A percentile compares a stretch with the other conserved stretches of the same genome.
These are phyloP conservation scores for Leucoma salicis DNA, from an alignment of 2,888 invertebrate species.

Conservation along the genomic window DNA sequence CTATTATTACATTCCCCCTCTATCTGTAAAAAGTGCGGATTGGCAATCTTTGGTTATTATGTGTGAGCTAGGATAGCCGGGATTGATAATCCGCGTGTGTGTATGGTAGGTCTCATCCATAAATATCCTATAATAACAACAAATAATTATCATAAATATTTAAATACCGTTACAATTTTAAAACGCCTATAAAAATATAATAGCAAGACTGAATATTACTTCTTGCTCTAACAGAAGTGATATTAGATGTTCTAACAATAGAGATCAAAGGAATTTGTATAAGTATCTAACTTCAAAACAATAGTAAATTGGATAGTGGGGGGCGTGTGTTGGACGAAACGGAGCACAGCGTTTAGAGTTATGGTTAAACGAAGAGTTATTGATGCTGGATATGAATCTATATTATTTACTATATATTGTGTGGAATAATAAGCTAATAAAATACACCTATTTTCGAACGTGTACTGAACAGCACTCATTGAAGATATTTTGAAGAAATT, in stretches of 20 bases:
- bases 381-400: conserved; percentile 24
- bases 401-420: neutral
- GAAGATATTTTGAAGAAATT: no score
- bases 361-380: conserved; percentile 4
- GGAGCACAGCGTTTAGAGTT: conserved; percentile 39
- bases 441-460: no score
- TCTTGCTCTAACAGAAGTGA: conserved; percentile 8
- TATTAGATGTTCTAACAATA: conserved; percentile 6
- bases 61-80: no score
- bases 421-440: no score
- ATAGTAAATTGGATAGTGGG: conserved; percentile 53
- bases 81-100: no score
- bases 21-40: no score
- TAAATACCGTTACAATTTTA: neutral
- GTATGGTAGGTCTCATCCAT: no score
- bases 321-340: conserved; percentile 43
- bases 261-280: conserved; percentile 32
- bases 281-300: conserved; percentile 43
- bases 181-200: conserved; percentile 12
- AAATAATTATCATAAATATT: neutral
- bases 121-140: no score
- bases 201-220: conserved; percentile 10
- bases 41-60: no score
- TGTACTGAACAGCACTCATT: neutral
- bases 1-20: no score